Base-by-base conservation (phyloP, 2,888 invertebrate genomes). In the Oscheius myriophilus region DNA sequence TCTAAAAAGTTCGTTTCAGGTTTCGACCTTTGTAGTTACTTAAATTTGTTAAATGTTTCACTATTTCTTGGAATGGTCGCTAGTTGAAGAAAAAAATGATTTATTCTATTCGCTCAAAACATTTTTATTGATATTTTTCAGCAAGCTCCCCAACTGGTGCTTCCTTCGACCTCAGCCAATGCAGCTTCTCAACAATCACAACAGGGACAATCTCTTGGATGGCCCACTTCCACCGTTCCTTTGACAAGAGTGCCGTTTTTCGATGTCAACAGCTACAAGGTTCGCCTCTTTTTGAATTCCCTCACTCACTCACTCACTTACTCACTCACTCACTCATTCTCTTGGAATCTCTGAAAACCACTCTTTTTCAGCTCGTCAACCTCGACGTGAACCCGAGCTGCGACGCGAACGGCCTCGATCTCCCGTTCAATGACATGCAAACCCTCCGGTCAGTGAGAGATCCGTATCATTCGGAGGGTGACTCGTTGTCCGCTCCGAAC, bases 381-480 rank as follows among this genome's bases (percentile, higher is more conserved):
- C 66, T 84, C 26, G 84, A 84, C 21, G 79, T 71, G 18, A 46
- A 70, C 23, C 81, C 80, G 42, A 82, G 82, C 23, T 73, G 77
- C 26, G 76, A 82, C 57, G 54, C 73, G 9, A 79, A 73, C 41
- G 84, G 84, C 45, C 75, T 81, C 72, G 84, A 84, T 67, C 78
- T 84, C 21, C 84, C 84, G 16, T 69, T 84, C 9, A 70, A 76
- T 25, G 83, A 84, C 66, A 80, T 84, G 59, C 72, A 79, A 23
- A 83, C 84, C 6, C 67, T 84, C 12, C 69, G 78, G 78, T 78
- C 4, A 23, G 25, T 51, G 9, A 12, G 9, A 12, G 49, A 43
- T 26, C 49, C 7, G 2, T 16, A 45, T 59, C n/a, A 33, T 6
- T 33, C 33, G 4, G 3, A 3, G 33, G 33, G 3, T 33, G 9